Percentiles rank a stretch among this genome's conserved stretches.
Conservation (phyloP, 2,888 invertebrate genomes). For the Carabus problematicus region DNA sequence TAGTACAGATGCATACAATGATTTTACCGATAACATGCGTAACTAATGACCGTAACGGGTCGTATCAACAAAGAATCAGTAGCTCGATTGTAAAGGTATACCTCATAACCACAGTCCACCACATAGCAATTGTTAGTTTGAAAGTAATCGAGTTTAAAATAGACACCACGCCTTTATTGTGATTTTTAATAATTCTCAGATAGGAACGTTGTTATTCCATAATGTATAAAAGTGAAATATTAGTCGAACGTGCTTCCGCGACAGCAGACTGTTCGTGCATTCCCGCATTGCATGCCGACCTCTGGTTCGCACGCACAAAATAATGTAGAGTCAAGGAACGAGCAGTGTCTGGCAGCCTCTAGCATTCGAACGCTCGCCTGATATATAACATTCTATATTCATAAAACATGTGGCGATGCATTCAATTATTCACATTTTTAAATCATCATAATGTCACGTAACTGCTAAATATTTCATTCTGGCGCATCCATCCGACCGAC, state of each 20-base stretch:
- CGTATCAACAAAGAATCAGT: too few relatives aligned
- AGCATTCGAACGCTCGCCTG: conserved; percentile 21
- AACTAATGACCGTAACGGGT: too few relatives aligned
- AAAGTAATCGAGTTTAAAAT: conserved; percentile 36
- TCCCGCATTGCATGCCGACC: conserved; percentile 11
- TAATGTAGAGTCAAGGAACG: conserved; percentile 28
- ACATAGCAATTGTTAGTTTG: background rate
- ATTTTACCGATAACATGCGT: too few relatives aligned
- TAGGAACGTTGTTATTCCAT: conserved; percentile 37
- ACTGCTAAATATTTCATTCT: conserved; percentile 48
- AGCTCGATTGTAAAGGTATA: too few relatives aligned
- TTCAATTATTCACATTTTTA: conserved; percentile 46
- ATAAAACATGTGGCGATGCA: conserved; percentile 38
- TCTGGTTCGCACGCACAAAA: conserved; percentile 7
- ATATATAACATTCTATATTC: conserved; percentile 35
- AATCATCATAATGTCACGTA: conserved; percentile 46
- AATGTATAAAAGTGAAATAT: conserved; percentile 41
- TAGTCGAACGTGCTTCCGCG: conserved; percentile 32
- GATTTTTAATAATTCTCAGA: conserved; percentile 39
- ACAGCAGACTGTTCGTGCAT: conserved; percentile 23
- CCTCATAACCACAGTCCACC: background rate
- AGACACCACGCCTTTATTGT: conserved; percentile 34
- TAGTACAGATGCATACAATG: too few relatives aligned
- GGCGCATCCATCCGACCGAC: conserved; percentile 40
- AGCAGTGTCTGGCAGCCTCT: conserved; percentile 11